Conservation (phyloP, 2,888 invertebrate genomes). For the Lasioglossum villosulum region DNA sequence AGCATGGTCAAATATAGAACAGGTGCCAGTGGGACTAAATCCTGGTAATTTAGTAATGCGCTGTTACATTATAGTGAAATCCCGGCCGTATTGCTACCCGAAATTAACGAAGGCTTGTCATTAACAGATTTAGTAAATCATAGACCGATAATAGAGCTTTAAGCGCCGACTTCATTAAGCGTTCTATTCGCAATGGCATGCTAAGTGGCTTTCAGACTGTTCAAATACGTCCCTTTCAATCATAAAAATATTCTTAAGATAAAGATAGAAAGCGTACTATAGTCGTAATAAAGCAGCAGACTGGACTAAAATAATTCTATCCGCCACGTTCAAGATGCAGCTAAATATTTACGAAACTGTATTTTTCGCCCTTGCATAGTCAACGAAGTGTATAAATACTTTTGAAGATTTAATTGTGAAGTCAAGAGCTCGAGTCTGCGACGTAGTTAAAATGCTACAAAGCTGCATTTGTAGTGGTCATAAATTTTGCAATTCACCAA, state of each 20-base stretch:
- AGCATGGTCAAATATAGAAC: constrained; percentile 41
- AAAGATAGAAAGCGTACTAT: no score
- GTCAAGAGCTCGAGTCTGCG: no score
- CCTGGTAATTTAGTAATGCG: constrained; percentile 35
- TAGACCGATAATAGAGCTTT: neutral
- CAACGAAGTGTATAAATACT: no score
- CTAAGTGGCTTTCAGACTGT: neutral
- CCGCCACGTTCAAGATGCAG: no score
- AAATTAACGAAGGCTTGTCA: neutral
- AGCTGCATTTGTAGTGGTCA: neutral
- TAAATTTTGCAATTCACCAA: neutral
- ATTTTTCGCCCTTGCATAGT: no score
- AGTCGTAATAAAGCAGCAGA: neutral
- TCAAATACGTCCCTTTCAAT: neutral
- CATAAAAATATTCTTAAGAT: neutral
- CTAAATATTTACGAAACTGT: no score
- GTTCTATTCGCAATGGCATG: neutral
- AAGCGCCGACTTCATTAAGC: neutral
- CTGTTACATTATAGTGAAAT: neutral
- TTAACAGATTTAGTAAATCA: neutral
- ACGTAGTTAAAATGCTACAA: neutral
- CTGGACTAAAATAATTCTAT: neutral
- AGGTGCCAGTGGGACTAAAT: constrained; percentile 12
- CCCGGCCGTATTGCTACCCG: neutral
- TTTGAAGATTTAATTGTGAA: no score